Evolutionary conservation across 30 jellyfish, hydroid and myxozoan species (phyloP).

Genomic region (Hydra vulgaris): DNA sequence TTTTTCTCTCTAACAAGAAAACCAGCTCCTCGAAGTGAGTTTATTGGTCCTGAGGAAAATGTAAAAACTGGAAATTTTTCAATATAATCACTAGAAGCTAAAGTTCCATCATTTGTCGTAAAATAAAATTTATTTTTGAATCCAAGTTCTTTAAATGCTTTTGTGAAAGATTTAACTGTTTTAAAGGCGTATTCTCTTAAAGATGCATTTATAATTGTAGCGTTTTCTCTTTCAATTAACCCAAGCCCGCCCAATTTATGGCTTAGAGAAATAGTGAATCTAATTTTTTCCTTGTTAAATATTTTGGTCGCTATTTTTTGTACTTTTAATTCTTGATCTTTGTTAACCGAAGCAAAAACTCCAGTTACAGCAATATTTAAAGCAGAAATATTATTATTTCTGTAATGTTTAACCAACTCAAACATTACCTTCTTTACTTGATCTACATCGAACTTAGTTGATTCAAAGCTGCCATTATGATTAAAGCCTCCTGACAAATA

Average conservation of each 20-base stretch:
- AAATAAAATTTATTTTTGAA: constrained; percentile 35
- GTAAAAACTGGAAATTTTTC: constrained; percentile 43
- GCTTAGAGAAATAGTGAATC: constrained; percentile 23
- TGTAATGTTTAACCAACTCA: constrained; percentile 12
- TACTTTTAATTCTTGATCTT: constrained; percentile 31
- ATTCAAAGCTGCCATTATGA: too few relatives aligned
- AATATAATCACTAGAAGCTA: constrained; percentile 24
- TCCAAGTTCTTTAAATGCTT: constrained; percentile 31
- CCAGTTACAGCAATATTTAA: constrained; percentile 42
- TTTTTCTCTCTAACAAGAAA: constrained; percentile 31
- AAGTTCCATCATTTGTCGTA: constrained; percentile 61
- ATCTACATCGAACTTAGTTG: too few relatives aligned
- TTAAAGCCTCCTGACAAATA: too few relatives aligned
- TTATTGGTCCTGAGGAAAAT: constrained; percentile 65
- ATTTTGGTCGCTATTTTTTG: too few relatives aligned
- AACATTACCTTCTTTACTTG: constrained; percentile 25
- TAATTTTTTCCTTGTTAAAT: too few relatives aligned
- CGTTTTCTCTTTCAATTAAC: constrained; percentile 53
- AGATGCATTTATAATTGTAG: constrained; percentile 48
- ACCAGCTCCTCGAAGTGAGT: constrained; percentile 62
- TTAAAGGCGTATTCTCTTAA: constrained; percentile 15
- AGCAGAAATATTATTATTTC: not conserved
- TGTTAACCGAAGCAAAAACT: constrained; percentile 35
- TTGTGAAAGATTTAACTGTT: constrained; percentile 30
- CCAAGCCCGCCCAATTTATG: constrained; percentile 49